These are phyloP conservation scores for Eupithecia abbreviata DNA, from an alignment of 2,888 invertebrate genomes.

Conservation along the genomic window DNA sequence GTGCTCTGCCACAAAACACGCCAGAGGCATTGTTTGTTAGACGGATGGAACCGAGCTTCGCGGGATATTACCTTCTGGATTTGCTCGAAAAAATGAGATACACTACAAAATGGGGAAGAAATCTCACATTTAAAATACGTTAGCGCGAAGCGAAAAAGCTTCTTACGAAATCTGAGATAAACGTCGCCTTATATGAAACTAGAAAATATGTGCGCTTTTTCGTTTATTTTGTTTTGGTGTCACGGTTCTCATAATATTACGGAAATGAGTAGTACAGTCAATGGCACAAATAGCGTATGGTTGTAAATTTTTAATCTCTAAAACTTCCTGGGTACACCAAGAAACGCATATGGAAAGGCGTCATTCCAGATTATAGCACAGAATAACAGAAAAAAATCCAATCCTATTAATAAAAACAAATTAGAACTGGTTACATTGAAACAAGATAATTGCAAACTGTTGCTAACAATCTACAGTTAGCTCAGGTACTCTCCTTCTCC, in stretches of 20 bases:
- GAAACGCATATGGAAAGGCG: not conserved
- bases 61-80: conserved; percentile 45
- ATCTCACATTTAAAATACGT: conserved; percentile 29
- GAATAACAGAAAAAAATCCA: no score
- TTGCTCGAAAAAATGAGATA: conserved; percentile 34
- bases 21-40: conserved; percentile 42
- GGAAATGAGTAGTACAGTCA: not conserved
- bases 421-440: no score
- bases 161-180: conserved; percentile 17
- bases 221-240: not conserved
- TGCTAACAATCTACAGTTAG: no score
- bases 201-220: not conserved
- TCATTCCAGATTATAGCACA: no score
- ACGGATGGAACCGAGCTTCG: conserved; percentile 46
- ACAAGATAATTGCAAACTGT: no score
- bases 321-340: not conserved
- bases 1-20: conserved; percentile 15
- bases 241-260: not conserved
- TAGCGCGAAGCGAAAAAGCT: conserved; percentile 27
- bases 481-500: no score
- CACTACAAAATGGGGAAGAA: conserved; percentile 27
- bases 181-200: not conserved
- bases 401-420: no score
- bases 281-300: not conserved
- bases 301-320: not conserved